A percentile compares a stretch with the other conserved stretches of the same genome.
These are phyloP conservation scores for Dendrolimus punctatus DNA, from an alignment of 1,140 invertebrate species.

Conservation along the genomic window DNA sequence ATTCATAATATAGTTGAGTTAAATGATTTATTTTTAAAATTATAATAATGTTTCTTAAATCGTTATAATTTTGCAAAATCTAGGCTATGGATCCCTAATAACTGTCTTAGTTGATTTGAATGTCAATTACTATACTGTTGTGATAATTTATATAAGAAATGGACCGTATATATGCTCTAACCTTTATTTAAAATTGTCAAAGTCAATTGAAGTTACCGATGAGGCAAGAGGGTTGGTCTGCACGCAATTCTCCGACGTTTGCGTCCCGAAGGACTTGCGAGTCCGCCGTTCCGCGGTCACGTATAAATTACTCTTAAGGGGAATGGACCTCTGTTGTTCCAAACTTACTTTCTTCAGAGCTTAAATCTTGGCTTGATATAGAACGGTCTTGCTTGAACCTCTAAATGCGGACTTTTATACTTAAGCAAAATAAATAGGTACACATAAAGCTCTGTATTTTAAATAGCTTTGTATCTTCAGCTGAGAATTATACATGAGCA, in stretches of 20 bases:
- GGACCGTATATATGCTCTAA: not conserved
- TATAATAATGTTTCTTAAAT: too few species aligned
- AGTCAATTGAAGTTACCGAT: slow-evolving; percentile 16
- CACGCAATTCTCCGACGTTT: slow-evolving; percentile 20
- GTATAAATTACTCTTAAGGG: slow-evolving; percentile 45
- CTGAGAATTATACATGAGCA: too few species aligned
- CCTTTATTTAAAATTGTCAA: slow-evolving; percentile 19
- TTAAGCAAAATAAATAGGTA: not conserved
- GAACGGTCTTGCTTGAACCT: slow-evolving; percentile 28
- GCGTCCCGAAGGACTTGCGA: slow-evolving; percentile 31
- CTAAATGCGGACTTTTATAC: slow-evolving; percentile 13
- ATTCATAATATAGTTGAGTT: too few species aligned
- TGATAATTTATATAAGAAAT: too few species aligned
- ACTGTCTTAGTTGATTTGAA: too few species aligned
- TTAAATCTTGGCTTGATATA: slow-evolving; percentile 59
- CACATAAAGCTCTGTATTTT: too few species aligned
- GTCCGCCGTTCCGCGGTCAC: slow-evolving; percentile 31
- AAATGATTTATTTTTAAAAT: too few species aligned
- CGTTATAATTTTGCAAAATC: too few species aligned
- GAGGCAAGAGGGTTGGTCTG: slow-evolving; percentile 16
- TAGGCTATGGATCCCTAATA: too few species aligned
- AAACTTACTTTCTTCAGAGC: slow-evolving; percentile 54
- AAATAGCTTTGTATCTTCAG: too few species aligned
- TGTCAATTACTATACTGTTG: too few species aligned
- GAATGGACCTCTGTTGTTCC: slow-evolving; percentile 46